phyloP scores from a whole-genome alignment of 1,140 invertebrate genomes.

The Zaprionus nigranus region DNA sequence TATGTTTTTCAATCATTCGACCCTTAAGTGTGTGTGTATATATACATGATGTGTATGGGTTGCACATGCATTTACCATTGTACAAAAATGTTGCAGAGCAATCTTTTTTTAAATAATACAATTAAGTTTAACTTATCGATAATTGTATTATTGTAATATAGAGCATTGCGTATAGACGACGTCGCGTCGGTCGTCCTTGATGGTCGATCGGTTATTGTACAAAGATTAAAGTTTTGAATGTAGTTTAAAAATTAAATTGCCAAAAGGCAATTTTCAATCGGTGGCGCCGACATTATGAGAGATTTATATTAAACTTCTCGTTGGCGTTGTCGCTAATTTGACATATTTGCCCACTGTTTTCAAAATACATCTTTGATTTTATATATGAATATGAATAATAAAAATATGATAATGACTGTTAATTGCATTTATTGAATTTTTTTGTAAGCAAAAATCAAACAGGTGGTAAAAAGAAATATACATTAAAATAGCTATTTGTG shows the following conservation, averaged over 20 bases:
- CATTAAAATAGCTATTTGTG: not conserved
- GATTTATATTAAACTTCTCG: conserved; percentile 84
- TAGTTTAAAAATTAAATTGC: conserved; percentile 41
- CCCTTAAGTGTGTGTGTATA: conserved; percentile 32
- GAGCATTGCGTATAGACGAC: conserved; percentile 26
- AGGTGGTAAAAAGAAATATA: not conserved
- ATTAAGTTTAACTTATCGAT: conserved; percentile 69
- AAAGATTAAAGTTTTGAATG: conserved; percentile 61
- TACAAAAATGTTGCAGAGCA: conserved; percentile 49
- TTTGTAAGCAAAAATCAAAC: no score
- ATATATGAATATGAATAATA: conserved; percentile 22
- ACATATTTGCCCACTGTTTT: conserved; percentile 55
- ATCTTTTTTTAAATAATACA: conserved; percentile 51
- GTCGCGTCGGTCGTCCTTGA: conserved; percentile 11
- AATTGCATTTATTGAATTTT: not conserved
- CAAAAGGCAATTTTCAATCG: conserved; percentile 37
- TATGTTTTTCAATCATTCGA: conserved; percentile 44
- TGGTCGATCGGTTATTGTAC: conserved; percentile 36
- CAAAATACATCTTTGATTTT: conserved; percentile 24
- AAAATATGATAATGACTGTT: conserved; percentile 16
- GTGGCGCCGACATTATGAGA: conserved; percentile 58
- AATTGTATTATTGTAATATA: conserved; percentile 72
- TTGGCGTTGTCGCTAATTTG: conserved; percentile 48
- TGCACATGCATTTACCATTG: conserved; percentile 63
- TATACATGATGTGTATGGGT: conserved; percentile 10